These are phyloP conservation scores for Drosophila lowei DNA, from an alignment of 1,140 invertebrate genomes.

Conservation along the genomic window DNA sequence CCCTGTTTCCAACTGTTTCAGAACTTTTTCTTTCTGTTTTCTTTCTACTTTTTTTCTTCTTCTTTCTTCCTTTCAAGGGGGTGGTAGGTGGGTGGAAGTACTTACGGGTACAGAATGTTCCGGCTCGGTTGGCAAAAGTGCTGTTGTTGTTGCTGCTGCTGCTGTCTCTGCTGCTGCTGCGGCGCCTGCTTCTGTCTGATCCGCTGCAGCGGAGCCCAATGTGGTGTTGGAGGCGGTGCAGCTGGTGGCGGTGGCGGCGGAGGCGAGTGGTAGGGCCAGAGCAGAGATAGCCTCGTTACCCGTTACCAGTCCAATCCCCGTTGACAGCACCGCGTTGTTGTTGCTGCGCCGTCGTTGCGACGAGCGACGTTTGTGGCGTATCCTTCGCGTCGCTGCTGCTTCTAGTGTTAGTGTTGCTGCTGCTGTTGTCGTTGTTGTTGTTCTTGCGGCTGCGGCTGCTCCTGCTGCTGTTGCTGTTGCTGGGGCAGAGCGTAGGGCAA, in stretches of 20 bases:
- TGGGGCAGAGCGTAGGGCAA: conserved; percentile 58
- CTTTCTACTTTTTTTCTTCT: conserved; percentile 8
- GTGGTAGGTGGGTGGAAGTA: conserved; percentile 28
- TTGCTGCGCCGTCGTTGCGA: conserved; percentile 63
- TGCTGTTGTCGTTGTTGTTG: conserved; percentile 24
- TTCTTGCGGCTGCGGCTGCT: conserved; percentile 12
- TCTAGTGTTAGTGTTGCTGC: conserved; percentile 4
- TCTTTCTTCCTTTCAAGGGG: background rate
- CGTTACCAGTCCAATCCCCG: conserved; percentile 34
- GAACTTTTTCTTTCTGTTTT: conserved; percentile 40
- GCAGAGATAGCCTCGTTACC: conserved; percentile 54
- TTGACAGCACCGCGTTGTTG: conserved; percentile 49
- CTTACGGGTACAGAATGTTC: conserved; percentile 83
- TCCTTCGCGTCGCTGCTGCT: conserved; percentile 59
- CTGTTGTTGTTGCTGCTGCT: conserved; percentile 61
- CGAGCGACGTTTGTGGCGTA: conserved; percentile 61
- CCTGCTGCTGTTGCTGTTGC: conserved; percentile 27
- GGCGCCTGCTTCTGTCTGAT: conserved; percentile 37
- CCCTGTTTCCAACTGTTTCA: conserved; percentile 18
- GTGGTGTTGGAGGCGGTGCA: conserved; percentile 31
- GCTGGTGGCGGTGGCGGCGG: no score
- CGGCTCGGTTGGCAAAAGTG: conserved; percentile 82
- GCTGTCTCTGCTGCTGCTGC: conserved; percentile 37
- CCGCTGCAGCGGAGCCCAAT: conserved; percentile 47
- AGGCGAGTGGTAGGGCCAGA: conserved; percentile 76